Percentiles rank a stretch among this genome's conserved stretches.
Conservation (phyloP, 2,888 invertebrate species). For the Acleris emargana region DNA sequence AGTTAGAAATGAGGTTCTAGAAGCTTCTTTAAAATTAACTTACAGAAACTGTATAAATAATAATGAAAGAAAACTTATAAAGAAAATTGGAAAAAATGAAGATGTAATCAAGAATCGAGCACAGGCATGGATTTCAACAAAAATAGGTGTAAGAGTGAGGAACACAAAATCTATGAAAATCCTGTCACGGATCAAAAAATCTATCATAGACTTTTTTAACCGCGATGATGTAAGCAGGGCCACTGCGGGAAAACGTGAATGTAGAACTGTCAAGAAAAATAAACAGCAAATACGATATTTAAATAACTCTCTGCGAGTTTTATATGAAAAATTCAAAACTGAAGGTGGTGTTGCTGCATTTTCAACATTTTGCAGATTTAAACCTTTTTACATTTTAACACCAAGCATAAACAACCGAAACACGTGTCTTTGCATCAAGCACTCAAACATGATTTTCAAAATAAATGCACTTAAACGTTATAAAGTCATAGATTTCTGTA, state of each 20-base stretch:
- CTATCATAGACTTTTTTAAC: conserved; percentile 12
- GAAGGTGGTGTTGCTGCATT: conserved; percentile 4
- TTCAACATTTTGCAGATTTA: conserved; percentile 4
- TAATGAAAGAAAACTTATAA: conserved; percentile 10
- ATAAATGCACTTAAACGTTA: conserved; percentile 4
- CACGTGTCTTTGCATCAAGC: conserved; percentile 2
- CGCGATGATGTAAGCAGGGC: conserved; percentile 31
- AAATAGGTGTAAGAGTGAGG: conserved; percentile 7
- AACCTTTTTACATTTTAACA: conserved; percentile 8
- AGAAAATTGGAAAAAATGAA: conserved; percentile 15
- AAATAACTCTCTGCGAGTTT: conserved; percentile 23
- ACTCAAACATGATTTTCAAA: conserved; percentile 9
- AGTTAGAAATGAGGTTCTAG: conserved; percentile 23
- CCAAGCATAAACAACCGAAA: conserved; percentile 5
- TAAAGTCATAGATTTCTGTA: conserved; percentile 15
- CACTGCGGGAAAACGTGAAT: conserved; percentile 32
- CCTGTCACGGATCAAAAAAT: background rate
- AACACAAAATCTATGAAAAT: background rate
- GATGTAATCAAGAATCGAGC: conserved; percentile 13
- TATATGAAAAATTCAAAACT: conserved; percentile 15
- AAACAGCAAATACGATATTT: conserved; percentile 32
- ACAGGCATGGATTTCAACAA: conserved; percentile 8
- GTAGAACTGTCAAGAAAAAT: conserved; percentile 20
- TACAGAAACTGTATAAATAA: conserved; percentile 19
- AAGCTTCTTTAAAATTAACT: conserved; percentile 19